A percentile compares a stretch with the other conserved stretches of the same genome.
Conservation (phyloP, 2,113 vertebrate species). For the Rousettus leschenaultii region DNA sequence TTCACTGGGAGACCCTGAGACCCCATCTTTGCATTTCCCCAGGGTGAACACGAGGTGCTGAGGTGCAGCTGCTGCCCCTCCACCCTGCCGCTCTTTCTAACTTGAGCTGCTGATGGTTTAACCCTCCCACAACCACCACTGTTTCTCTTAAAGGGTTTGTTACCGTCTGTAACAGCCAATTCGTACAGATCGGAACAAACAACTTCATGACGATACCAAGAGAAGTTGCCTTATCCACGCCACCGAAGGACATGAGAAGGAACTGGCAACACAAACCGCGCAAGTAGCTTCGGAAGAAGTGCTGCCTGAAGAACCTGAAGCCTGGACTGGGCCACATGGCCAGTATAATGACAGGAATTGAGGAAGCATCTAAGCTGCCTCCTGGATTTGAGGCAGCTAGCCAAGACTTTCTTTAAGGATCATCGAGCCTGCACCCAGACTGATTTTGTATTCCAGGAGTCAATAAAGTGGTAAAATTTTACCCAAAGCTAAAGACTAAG, state of each 20-base stretch:
- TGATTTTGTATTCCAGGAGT: neutral
- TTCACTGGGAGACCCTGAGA: neutral
- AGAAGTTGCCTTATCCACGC: neutral
- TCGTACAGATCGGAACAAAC: conserved; percentile 13
- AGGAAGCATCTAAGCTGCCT: neutral
- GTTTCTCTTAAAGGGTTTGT: conserved; percentile 26
- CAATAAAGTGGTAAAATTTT: conserved; percentile 52
- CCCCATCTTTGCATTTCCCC: neutral
- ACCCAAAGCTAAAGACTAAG: neutral
- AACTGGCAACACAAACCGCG: rapidly evolving
- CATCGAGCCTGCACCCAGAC: neutral
- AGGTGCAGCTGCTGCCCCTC: neutral
- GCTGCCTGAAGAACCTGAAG: neutral
- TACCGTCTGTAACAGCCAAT: rapidly evolving
- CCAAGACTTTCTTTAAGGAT: neutral
- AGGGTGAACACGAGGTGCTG: neutral
- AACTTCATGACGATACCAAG: neutral
- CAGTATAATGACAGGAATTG: neutral
- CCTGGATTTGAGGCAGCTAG: neutral
- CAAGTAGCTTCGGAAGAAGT: neutral
- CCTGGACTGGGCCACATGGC: neutral
- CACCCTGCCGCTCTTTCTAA: neutral
- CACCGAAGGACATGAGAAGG: neutral
- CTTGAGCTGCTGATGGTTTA: neutral
- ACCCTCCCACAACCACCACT: neutral